Base-by-base conservation (phyloP, 2,113 vertebrate genomes). In the Hemichromis elongatus region DNA sequence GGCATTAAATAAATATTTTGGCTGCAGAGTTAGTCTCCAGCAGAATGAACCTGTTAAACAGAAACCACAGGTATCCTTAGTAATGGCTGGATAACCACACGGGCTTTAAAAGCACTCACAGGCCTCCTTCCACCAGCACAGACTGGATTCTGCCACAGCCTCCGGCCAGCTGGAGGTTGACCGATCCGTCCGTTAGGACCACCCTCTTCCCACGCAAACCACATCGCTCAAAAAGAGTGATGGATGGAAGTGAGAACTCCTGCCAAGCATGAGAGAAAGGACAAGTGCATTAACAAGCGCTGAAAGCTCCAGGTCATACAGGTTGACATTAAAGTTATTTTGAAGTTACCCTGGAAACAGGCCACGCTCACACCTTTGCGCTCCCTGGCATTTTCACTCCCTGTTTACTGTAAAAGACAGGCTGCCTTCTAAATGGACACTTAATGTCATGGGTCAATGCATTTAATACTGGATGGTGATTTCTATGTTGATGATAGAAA, bases 201-300 rank as follows among this genome's bases (percentile, higher is more conserved):
- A 98, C 94, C 93, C 97, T 97, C 94, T 97, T 98, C 68, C 98
- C 98, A 89, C 95, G 96, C 93, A 97, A 97, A 56, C 89, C 93
- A 54, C 90, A 89, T 80, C 97, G 97, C 94, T 97, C 96, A 82
- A 96, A 98, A 47, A 99, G 96, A 77, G 95, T 95, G 94, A 99
- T 95, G 59, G 93, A 94, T 0, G 98, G 98, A 79, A 98, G 94
- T 3, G 98, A 98, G 90, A 99, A 97, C 87, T 98, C 98, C 98
- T 99, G 92, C 16, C 7, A 3, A 55, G 66, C 7, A 28, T 53
- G 16, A 81, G 77, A 77, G 24, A 61, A 35, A 47, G 11, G 79
- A 30, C 87, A 54, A 28, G 53, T 18, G 3, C 24, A 84, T 86
- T 35, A 70, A 45, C 12, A 16, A n/a, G 45, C 3, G 6, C 5